phyloP scores from a whole-genome alignment of 2,888 invertebrate genomes.

The Xanthia icteritia region DNA sequence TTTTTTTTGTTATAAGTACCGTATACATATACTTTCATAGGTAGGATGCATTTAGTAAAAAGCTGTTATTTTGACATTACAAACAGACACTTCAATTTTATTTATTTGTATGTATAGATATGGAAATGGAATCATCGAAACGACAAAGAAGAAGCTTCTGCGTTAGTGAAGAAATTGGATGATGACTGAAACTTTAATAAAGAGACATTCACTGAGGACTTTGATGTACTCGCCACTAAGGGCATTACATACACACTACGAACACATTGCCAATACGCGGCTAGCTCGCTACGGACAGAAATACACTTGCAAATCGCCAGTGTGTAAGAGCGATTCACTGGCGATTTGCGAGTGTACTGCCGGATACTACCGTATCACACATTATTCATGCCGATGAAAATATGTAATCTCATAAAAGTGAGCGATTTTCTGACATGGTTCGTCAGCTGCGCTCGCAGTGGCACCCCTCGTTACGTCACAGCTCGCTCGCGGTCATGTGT shows the following conservation, averaged over 20 bases:
- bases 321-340: not conserved
- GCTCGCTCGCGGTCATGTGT: conserved; percentile 66
- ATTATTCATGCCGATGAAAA: not conserved
- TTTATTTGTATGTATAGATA: not conserved
- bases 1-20: too few species aligned
- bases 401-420: not conserved
- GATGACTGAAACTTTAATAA: not conserved
- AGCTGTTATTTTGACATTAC: too few species aligned
- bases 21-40: too few species aligned
- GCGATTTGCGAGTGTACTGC: too few species aligned
- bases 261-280: not conserved
- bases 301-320: not conserved
- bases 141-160: not conserved
- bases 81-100: too few species aligned
- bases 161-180: not conserved
- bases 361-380: too few species aligned
- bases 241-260: too few species aligned
- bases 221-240: not conserved
- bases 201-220: not conserved
- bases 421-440: not conserved
- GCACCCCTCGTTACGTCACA: conserved; percentile 18
- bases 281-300: not conserved
- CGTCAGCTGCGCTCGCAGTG: conserved; percentile 26
- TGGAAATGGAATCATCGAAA: not conserved
- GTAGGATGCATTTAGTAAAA: too few species aligned